Conservation (phyloP, 2,888 invertebrate genomes). For the Scaptomyza polygonia region DNA sequence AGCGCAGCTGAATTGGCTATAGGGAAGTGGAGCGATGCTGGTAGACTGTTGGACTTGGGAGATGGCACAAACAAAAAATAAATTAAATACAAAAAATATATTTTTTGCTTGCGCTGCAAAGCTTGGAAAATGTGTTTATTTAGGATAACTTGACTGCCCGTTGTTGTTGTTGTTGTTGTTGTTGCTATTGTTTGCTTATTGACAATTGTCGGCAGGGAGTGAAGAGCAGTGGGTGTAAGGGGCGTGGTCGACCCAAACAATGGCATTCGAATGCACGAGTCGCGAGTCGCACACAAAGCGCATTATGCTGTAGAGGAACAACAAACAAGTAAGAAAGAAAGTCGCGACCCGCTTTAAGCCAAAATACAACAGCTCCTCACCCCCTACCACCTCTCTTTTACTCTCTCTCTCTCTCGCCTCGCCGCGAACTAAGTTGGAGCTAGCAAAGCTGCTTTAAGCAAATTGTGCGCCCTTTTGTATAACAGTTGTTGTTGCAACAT, state of each 20-base stretch:
- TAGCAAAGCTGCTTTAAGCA: constrained; percentile 33
- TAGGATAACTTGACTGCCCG: constrained; percentile 73
- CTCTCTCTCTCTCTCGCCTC: neutral
- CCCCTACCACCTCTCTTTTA: neutral
- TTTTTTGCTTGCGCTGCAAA: constrained; percentile 54
- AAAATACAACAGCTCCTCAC: neutral
- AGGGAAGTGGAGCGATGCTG: neutral
- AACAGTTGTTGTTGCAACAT: constrained; percentile 25
- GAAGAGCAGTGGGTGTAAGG: neutral
- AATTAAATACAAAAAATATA: neutral
- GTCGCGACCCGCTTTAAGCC: constrained; percentile 31
- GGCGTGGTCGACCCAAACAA: constrained; percentile 17
- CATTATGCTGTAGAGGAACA: constrained; percentile 25
- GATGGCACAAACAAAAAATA: constrained; percentile 26
- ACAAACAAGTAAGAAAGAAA: neutral
- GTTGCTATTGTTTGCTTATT: constrained; percentile 51
- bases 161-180: constrained; percentile 17
- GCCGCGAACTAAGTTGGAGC: neutral
- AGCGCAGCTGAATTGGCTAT: constrained; percentile 32
- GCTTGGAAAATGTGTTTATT: constrained; percentile 75
- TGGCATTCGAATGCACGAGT: constrained; percentile 37
- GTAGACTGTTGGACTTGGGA: neutral
- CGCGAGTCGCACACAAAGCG: constrained; percentile 37
- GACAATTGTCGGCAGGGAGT: constrained; percentile 58
- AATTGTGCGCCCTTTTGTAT: constrained; percentile 52